Conservation (phyloP, 1,140 invertebrate species). For the Streblospio benedicti region DNA sequence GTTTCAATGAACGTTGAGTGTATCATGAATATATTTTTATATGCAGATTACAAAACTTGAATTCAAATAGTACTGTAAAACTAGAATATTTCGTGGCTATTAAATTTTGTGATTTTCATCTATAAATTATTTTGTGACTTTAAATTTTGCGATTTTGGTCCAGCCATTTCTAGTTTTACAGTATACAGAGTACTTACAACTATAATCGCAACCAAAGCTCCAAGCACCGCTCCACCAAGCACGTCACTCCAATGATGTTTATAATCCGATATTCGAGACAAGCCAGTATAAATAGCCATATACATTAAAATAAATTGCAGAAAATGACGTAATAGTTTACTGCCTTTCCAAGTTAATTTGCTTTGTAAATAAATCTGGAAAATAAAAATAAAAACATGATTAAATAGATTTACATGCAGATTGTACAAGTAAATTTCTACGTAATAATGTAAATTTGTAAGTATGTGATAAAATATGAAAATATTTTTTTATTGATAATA, state of each 20-base stretch:
- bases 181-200: too few species aligned
- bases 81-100: too few species aligned
- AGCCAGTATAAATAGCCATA: slow-evolving; percentile 49
- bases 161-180: too few species aligned
- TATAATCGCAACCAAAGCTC: slow-evolving; percentile 52
- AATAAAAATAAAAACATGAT: neutral
- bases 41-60: too few species aligned
- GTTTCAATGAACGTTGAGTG: too few species aligned
- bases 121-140: too few species aligned
- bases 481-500: neutral
- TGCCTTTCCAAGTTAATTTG: slow-evolving; percentile 17
- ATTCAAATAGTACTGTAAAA: too few species aligned
- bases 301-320: slow-evolving; percentile 54
- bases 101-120: too few species aligned
- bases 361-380: slow-evolving; percentile 27
- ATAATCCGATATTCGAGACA: slow-evolving; percentile 78
- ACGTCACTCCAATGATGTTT: slow-evolving; percentile 90
- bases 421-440: neutral
- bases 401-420: neutral
- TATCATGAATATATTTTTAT: too few species aligned
- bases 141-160: too few species aligned
- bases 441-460: too few species aligned
- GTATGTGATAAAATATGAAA: neutral
- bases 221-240: slow-evolving; percentile 55
- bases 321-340: slow-evolving; percentile 58